Evolutionary conservation across 2,113 vertebrate species (phyloP), one percentile per base, ranked within the genome.

Genomic region (Campylorhamphus procurvoides): DNA sequence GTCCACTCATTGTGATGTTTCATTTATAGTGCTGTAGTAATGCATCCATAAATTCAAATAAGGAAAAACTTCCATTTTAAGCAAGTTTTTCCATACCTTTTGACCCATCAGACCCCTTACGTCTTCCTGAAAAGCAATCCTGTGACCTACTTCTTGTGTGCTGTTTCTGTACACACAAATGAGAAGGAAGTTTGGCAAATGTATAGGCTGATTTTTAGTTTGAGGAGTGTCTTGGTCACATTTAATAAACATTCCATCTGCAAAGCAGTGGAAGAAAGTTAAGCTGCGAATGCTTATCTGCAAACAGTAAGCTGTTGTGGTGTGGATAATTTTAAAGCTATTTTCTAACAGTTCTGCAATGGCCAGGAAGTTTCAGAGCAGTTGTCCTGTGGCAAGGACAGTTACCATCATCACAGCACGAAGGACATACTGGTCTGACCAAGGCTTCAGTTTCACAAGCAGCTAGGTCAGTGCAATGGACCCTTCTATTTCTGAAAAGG

Each of bases 81-180:
- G 78, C 42, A 93, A 95, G 87, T 89, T 97, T 97, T 96, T 94
- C 91, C 33, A 2, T 66, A 46, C 62, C 46, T 73, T 91, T 69
- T 87, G 42, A 62, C 49, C 67, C 73, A 60, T 39, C 18, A 49
- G 56, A 64, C 91, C 40, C 71, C 29, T 46, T 62, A 15, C 1
- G 4, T 83, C 44, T 89, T 92, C 69, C 91, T 40, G 12, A 73
- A 91, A 82, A 93, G 25, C 52, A 52, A 0, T 89, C 78, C 53
- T 35, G 3, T 74, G 84, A 93, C 94, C 87, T 96, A 76, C 74
- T 94, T 94, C 78, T 85, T 96, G 82, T 89, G 76, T 71, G 47
- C 80, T 92, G 68, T 68, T 84, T 75, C 55, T 71, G n/a, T 77
- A 33, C 8, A 12, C 0, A 1, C 49, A 56, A 89, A 50, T 3